Conservation (phyloP, 1,140 invertebrate species). For the Nephotettix cincticeps region DNA sequence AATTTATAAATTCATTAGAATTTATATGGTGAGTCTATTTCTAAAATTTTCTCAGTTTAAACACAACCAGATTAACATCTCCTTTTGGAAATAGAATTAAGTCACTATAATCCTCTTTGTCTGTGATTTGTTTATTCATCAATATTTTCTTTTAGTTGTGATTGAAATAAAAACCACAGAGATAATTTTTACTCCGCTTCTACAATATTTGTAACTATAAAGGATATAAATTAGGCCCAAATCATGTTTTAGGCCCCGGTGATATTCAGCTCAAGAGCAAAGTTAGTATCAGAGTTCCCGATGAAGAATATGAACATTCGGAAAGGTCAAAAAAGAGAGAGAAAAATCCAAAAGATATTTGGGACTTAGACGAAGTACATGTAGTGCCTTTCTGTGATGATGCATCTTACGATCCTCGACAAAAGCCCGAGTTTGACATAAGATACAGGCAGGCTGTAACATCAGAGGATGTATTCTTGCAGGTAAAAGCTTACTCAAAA, state of each 20-base stretch:
- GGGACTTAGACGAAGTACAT: slow-evolving; percentile 55
- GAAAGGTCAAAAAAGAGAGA: slow-evolving; percentile 36
- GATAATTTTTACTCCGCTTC: too few species aligned
- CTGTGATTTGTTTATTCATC: too few species aligned
- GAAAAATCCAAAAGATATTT: slow-evolving; percentile 52
- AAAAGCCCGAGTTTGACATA: slow-evolving; percentile 75
- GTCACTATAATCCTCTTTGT: too few species aligned
- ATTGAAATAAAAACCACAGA: too few species aligned
- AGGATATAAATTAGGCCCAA: neutral
- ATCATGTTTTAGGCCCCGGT: slow-evolving; percentile 44
- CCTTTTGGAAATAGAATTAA: too few species aligned
- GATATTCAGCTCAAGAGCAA: slow-evolving; percentile 42
- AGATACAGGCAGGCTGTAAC: slow-evolving; percentile 81
- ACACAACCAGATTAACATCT: too few species aligned
- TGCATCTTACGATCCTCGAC: slow-evolving; percentile 61
- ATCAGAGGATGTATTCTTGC: slow-evolving; percentile 82
- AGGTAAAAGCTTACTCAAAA: too few species aligned
- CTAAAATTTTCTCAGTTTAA: too few species aligned
- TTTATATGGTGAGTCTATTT: too few species aligned
- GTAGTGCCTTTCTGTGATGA: slow-evolving; percentile 44
- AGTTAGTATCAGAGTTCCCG: slow-evolving; percentile 23
- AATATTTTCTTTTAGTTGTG: too few species aligned
- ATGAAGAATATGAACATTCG: slow-evolving; percentile 13
- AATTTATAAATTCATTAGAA: too few species aligned
- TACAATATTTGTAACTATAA: neutral